Evolutionary conservation across 2,113 vertebrate genomes (phyloP).

Genomic region (Nyctibius bracteatus): DNA sequence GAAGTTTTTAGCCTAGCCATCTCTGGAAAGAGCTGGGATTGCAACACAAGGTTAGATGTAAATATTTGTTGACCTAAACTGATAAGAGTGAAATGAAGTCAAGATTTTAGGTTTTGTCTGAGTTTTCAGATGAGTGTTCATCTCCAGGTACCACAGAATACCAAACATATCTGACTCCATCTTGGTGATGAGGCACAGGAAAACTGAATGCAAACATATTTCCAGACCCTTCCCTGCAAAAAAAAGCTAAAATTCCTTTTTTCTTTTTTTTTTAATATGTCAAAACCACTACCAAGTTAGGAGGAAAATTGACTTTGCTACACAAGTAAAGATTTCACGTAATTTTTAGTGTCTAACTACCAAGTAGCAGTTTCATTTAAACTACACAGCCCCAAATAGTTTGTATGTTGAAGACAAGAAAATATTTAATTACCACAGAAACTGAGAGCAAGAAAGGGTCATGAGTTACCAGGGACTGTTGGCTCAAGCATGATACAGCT

Average conservation of each 20-base stretch:
- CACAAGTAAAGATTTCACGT: background rate
- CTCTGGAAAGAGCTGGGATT: background rate
- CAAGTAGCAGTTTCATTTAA: background rate
- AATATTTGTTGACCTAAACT: background rate
- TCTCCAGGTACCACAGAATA: background rate
- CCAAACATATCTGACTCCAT: background rate
- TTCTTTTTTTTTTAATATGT: background rate
- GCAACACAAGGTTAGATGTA: fast-evolving
- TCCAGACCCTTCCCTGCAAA: background rate
- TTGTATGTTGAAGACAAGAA: background rate
- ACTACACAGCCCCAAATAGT: background rate
- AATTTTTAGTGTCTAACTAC: background rate
- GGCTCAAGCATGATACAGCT: background rate
- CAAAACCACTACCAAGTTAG: background rate
- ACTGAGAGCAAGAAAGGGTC: background rate
- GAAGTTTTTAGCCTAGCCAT: background rate
- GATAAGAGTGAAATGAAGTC: background rate
- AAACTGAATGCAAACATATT: background rate
- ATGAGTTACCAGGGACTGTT: background rate
- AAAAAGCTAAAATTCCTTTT: fast-evolving
- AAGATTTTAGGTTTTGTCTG: background rate
- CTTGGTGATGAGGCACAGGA: background rate
- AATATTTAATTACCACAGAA: background rate
- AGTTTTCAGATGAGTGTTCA: background rate
- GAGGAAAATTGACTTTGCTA: background rate